Evolutionary conservation across 2,113 vertebrate species (phyloP).

Genomic region (Salminus brasiliensis): DNA sequence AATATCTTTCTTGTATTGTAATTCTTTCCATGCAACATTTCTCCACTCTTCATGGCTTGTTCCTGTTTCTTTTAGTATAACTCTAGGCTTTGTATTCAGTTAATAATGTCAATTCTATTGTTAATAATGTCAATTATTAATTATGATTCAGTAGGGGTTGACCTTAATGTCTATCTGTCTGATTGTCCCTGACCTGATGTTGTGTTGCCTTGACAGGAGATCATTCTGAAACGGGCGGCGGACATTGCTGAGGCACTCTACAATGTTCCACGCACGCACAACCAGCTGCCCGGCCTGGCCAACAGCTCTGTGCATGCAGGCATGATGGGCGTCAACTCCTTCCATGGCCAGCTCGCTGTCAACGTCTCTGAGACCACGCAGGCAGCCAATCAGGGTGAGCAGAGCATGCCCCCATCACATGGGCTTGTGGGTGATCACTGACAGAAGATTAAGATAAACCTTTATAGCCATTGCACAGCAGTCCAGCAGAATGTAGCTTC

Average conservation of each 20-base stretch:
- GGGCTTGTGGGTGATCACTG: neutral
- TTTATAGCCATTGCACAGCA: neutral
- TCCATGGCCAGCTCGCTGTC: conserved; percentile 94
- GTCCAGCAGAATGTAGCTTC: no score
- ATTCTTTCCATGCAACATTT: neutral
- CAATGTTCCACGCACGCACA: conserved; percentile 94
- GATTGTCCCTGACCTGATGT: neutral
- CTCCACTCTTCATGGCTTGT: neutral
- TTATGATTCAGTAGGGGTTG: no score
- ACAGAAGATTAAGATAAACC: neutral
- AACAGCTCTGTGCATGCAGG: conserved; percentile 89
- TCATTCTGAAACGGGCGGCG: conserved; percentile 95
- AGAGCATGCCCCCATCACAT: neutral
- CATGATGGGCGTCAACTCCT: conserved; percentile 98
- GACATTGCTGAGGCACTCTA: conserved; percentile 99
- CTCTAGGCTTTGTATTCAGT: neutral
- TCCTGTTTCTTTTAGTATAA: no score
- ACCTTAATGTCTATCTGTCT: no score
- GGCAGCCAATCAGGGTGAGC: conserved; percentile 92
- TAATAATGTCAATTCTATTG: no score
- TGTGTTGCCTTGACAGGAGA: conserved; percentile 79
- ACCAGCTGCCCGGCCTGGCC: conserved; percentile 88
- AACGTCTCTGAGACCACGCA: conserved; percentile 92
- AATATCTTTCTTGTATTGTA: neutral
- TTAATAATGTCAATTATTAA: no score